Percentiles rank a stretch among this genome's conserved stretches.
phyloP scores from a whole-genome alignment of 2,113 vertebrate species.

The Electrona antarctica region DNA sequence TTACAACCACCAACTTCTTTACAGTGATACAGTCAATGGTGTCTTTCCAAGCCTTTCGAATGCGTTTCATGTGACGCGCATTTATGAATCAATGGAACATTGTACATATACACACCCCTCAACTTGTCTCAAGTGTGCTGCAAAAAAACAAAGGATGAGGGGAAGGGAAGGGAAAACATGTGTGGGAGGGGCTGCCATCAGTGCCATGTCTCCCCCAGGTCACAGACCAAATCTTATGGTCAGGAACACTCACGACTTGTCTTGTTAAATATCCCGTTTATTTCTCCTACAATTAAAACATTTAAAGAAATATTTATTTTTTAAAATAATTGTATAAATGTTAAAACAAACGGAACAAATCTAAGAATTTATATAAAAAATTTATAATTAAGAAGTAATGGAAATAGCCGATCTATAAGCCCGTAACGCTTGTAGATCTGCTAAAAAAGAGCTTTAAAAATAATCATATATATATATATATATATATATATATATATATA shows the following conservation, averaged over 20 bases:
- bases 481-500: too few relatives aligned
- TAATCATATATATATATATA: too few relatives aligned
- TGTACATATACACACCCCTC: conserved; percentile 3
- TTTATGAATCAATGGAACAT: conserved; percentile 22
- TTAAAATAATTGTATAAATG: background rate
- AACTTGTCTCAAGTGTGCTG: conserved; percentile 2
- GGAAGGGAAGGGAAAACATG: background rate
- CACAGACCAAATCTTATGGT: too few relatives aligned
- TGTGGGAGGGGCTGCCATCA: background rate
- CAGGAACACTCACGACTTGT: too few relatives aligned
- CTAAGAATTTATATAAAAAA: background rate
- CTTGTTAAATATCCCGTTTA: background rate
- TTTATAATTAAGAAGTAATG: too few relatives aligned
- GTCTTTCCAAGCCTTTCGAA: conserved; percentile 13
- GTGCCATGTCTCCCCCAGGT: background rate
- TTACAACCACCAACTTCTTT: background rate
- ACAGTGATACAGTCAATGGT: too few relatives aligned
- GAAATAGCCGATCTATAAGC: too few relatives aligned
- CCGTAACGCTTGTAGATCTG: too few relatives aligned
- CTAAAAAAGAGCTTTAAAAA: too few relatives aligned
- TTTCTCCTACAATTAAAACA: too few relatives aligned
- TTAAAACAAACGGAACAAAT: background rate
- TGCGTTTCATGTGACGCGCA: conserved; percentile 5
- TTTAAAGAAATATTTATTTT: too few relatives aligned
- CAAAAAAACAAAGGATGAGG: conserved; percentile 1